Evolutionary conservation across 2,888 invertebrate genomes (phyloP).

Genomic region (Polydrusus tereticollis): DNA sequence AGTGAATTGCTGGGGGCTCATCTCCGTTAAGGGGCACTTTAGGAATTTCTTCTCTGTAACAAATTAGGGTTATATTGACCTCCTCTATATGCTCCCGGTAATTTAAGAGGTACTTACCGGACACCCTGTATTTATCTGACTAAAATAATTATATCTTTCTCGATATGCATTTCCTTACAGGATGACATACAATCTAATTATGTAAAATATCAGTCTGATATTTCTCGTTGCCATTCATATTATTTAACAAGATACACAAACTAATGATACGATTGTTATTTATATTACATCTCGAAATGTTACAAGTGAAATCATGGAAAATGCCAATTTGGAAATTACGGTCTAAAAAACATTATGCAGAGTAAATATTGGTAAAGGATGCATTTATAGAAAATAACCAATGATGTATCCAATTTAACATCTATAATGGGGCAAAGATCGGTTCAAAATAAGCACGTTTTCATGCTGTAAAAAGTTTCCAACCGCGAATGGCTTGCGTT

Average conservation of each 20-base stretch:
- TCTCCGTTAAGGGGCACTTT: too few relatives aligned
- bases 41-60: too few relatives aligned
- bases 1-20: too few relatives aligned
- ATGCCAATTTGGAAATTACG: constrained; percentile 13
- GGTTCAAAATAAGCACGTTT: constrained; percentile 59
- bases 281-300: neutral
- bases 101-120: too few relatives aligned
- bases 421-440: constrained; percentile 57
- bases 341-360: constrained; percentile 29
- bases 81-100: too few relatives aligned
- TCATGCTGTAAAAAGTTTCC: constrained; percentile 59
- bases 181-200: too few relatives aligned
- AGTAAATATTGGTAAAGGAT: constrained; percentile 42
- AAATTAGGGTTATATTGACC: too few relatives aligned
- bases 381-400: constrained; percentile 48
- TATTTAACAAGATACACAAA: neutral
- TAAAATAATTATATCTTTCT: too few relatives aligned
- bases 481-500: constrained; percentile 57
- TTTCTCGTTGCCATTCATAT: neutral
- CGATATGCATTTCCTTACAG: too few relatives aligned
- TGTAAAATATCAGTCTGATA: too few relatives aligned
- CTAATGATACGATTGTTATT: neutral
- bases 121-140: too few relatives aligned
- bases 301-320: constrained; percentile 4
- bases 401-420: constrained; percentile 50